Evolutionary conservation across 35 echinoderm and acorn worm species (phyloP), one percentile per base, ranked within the genome.

Genomic region (Lytechinus pictus): DNA sequence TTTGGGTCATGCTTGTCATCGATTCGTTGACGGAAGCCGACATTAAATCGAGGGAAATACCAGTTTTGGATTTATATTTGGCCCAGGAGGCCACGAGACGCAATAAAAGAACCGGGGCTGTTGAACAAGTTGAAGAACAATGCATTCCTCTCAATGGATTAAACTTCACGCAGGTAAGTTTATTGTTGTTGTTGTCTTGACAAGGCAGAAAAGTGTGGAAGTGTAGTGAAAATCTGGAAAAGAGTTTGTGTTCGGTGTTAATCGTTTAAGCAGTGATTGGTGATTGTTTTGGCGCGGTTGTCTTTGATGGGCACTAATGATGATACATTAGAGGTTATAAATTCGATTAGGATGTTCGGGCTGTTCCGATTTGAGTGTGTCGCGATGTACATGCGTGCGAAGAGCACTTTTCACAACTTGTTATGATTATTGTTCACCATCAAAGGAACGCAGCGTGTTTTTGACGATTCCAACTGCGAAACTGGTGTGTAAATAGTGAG

Each of bases 1-100:
- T 99, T 28, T 99, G 98, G 98, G 97, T 99, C 9, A 99, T 99
- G 98, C 88, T 99, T 4, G 95, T 99, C 95, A 97, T 99, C 61
- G 98, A 99, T 95, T 97, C 98, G 52, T 71, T 99, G 60, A 99
- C 97, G 16, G 98, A 99, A 94, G 92, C 96, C 6, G 98, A 99
- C 94, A 96, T 99, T 9, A 99, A 97, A 95, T 97, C 98, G 3
- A 96, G 97, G 95, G 98, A 96, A 57, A 96, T 99, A 55, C 98
- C 98, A 13, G 98, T 99, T 54, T 98, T 99, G 91, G 98, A 99
- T 95, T 94, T 98, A 54, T 98, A 97, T 95, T 90, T 99, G 60
- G 97, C 98, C 1, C 97, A 97, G 71, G 97, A 99, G 94, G 98
- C 98, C n/a, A 95, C 94, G 61, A 94, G 96, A 89, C 95, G 92